These are phyloP conservation scores for Ceratoteleas bidentatus DNA, from an alignment of 1,140 invertebrate genomes.

Conservation along the genomic window DNA sequence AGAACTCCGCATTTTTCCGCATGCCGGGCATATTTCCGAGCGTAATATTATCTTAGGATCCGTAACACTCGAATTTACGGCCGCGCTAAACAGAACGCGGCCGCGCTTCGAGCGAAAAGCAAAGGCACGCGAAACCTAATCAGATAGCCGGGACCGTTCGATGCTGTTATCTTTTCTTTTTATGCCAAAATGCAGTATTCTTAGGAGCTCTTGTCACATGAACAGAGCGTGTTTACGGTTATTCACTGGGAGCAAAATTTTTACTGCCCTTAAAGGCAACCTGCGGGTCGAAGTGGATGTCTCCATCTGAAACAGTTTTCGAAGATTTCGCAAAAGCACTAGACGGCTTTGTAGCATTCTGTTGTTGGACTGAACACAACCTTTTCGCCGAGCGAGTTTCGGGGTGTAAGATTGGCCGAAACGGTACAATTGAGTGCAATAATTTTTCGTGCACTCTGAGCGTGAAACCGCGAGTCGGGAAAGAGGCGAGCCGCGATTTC, in stretches of 20 bases:
- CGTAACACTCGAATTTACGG: conserved; percentile 24
- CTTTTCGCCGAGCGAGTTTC: too few species aligned
- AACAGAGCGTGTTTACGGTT: background rate
- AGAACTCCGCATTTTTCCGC: conserved; percentile 24
- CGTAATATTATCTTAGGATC: conserved; percentile 23
- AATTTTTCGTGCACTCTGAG: background rate
- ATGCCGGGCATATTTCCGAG: conserved; percentile 24
- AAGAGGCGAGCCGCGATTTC: too few species aligned
- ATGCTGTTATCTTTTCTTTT: conserved; percentile 18
- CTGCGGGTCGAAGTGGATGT: too few species aligned
- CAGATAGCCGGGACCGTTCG: background rate
- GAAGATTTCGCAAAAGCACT: too few species aligned
- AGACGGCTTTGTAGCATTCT: too few species aligned
- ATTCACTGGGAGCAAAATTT: too few species aligned
- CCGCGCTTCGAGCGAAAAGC: background rate
- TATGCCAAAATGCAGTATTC: background rate
- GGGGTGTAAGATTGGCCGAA: too few species aligned
- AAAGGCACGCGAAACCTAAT: conserved; percentile 10
- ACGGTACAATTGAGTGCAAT: too few species aligned
- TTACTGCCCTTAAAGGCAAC: too few species aligned
- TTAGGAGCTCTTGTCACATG: background rate
- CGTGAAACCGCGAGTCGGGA: background rate
- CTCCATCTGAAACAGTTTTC: too few species aligned
- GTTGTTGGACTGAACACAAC: too few species aligned
- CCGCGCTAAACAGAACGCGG: conserved; percentile 19